These are phyloP conservation scores for Kryptolebias ocellatus DNA, from an alignment of 2,797 vertebrate species.

Conservation along the genomic window DNA sequence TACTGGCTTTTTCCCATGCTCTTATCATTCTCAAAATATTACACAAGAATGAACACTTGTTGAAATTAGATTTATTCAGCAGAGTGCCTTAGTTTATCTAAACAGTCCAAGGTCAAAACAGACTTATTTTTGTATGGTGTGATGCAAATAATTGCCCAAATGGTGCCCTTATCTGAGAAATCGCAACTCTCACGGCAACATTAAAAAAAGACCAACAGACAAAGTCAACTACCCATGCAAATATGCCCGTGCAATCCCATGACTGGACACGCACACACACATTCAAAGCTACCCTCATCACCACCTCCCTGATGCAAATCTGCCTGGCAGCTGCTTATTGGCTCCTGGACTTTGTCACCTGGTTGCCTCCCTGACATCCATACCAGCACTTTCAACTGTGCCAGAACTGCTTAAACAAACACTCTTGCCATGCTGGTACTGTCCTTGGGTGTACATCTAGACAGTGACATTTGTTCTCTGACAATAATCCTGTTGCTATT, in stretches of 20 bases:
- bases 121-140: slow-evolving; percentile 3
- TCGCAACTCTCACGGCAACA: slow-evolving; percentile 27
- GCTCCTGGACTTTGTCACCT: slow-evolving; percentile 64
- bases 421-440: slow-evolving; percentile 19
- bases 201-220: slow-evolving; percentile 11
- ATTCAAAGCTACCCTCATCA: slow-evolving; percentile 3
- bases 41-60: slow-evolving; percentile 8
- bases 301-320: slow-evolving; percentile 64
- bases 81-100: slow-evolving; percentile 9
- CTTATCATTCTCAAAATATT: slow-evolving; percentile 10
- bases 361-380: slow-evolving; percentile 25
- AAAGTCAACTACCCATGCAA: slow-evolving; percentile 22
- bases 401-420: slow-evolving; percentile 52
- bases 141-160: slow-evolving; percentile 33
- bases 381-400: slow-evolving; percentile 60
- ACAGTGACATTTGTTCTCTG: neutral
- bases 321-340: slow-evolving; percentile 72
- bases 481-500: neutral
- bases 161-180: slow-evolving; percentile 23
- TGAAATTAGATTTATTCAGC: slow-evolving; percentile 31
- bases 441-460: slow-evolving; percentile 7
- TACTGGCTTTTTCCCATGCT: neutral
- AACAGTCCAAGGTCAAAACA: slow-evolving; percentile 21
- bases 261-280: neutral
- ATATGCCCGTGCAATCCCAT: slow-evolving; percentile 4